A percentile compares a stretch with the other conserved stretches of the same genome.
These are phyloP conservation scores for Orgyia antiqua DNA, from an alignment of 2,888 invertebrate genomes.

Conservation along the genomic window DNA sequence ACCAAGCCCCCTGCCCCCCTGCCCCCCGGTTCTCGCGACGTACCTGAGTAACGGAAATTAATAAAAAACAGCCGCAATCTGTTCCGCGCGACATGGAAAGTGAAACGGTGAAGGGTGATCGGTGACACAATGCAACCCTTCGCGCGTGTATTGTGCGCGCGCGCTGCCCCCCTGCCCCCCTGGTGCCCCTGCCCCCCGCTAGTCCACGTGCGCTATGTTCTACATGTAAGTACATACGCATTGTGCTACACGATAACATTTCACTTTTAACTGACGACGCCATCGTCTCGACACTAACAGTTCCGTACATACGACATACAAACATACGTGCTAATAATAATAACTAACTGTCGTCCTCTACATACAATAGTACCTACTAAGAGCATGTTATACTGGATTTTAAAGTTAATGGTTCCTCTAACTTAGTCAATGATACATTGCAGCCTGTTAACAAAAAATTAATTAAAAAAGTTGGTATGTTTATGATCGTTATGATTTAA, in stretches of 20 bases:
- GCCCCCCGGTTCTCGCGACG: slow-evolving; percentile 21
- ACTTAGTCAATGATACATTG: too few species aligned
- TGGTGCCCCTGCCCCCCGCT: neutral
- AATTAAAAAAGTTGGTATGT: too few species aligned
- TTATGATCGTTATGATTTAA: too few species aligned
- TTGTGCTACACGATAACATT: slow-evolving; percentile 30
- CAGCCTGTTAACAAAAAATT: too few species aligned
- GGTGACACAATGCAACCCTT: slow-evolving; percentile 28
- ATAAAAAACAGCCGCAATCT: slow-evolving; percentile 51
- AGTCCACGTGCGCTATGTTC: neutral
- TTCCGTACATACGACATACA: neutral
- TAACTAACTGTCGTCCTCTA: neutral
- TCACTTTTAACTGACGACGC: slow-evolving; percentile 32
- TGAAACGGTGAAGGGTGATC: slow-evolving; percentile 44
- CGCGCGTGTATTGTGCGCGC: slow-evolving; percentile 18
- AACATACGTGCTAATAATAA: neutral
- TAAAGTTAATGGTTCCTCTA: too few species aligned
- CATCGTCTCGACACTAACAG: neutral
- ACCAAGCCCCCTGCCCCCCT: slow-evolving; percentile 18
- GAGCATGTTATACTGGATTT: too few species aligned
- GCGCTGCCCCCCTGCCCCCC: slow-evolving; percentile 11
- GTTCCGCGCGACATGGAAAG: slow-evolving; percentile 45
- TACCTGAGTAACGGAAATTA: slow-evolving; percentile 37
- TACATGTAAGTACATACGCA: slow-evolving; percentile 21
- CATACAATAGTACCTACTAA: neutral